Base-by-base conservation (phyloP, 2,888 invertebrate genomes). In the Noctua janthina region DNA sequence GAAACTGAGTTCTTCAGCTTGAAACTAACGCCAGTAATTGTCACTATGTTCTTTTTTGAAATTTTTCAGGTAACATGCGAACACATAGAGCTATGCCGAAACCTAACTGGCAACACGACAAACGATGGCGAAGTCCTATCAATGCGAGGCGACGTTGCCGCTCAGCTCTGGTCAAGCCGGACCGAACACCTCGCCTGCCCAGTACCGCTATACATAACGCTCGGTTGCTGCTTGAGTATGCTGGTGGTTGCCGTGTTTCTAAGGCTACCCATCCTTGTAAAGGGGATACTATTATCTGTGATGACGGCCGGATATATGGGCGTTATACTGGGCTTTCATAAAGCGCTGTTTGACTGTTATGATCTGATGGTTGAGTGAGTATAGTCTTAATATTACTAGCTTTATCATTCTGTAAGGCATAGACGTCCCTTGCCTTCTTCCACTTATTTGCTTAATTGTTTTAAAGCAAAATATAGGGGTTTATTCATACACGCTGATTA, bases 161-260 rank as follows among this genome's bases (percentile, higher is more conserved):
- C 95, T 0, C 93, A 93, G 0, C 84, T 97, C 0, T 97, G 97
- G 95, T 95, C 96, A 62, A 94, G 94, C 39, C 95, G 96, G 71
- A 88, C 88, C 0, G 98, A 98, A 84, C 99, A 99, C 93, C 97
- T 98, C 74, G 98, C 98, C 35, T 99, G 99, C 91, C 98, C 98
- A 0, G 96, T 99, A 78, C 99, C 99, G 0, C 98, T 99, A 81
- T 99, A 99, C 95, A 98, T 99, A 67, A 98, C 98, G 10, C 95
- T 99, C 23, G 98, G 98, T 20, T 99, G 99, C 90, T 98, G 99
- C 76, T 97, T 99, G 88, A 98, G 98, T 76, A 98, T 98, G 95
- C 97, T 99, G 80, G 98, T 98, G 0, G 98, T 99, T 51, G 98
- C 99, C 0, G 98, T 99, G 81, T 99, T 99, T 95, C 97, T 99